Conservation (phyloP, 2,797 vertebrate genomes). For the Discoglossus pictus region DNA sequence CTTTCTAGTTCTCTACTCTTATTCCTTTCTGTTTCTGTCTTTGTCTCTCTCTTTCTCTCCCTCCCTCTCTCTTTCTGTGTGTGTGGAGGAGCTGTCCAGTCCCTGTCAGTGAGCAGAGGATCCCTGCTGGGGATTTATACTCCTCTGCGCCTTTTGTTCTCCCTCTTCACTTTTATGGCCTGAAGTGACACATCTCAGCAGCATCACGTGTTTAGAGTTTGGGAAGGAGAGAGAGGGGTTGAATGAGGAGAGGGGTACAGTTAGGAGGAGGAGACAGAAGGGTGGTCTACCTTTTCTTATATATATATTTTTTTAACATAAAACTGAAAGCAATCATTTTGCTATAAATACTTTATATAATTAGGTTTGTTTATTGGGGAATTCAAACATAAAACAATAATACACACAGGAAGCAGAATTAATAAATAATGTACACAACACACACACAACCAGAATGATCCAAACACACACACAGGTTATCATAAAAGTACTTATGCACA, state of each 20-base stretch:
- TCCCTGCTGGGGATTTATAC: slow-evolving; percentile 51
- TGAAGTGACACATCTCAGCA: slow-evolving; percentile 57
- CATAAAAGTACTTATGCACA: too few relatives aligned
- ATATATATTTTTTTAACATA: too few relatives aligned
- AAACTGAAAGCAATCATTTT: too few relatives aligned
- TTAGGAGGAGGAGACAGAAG: background rate
- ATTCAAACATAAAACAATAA: too few relatives aligned
- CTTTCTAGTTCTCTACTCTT: slow-evolving; percentile 50
- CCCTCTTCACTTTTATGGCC: slow-evolving; percentile 54
- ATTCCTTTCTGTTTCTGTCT: slow-evolving; percentile 38
- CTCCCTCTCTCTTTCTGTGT: slow-evolving; percentile 10
- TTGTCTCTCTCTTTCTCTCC: slow-evolving; percentile 24
- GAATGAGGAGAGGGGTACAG: slow-evolving; percentile 35
- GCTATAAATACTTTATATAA: too few relatives aligned
- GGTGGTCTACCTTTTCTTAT: background rate
- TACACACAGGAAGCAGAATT: too few relatives aligned
- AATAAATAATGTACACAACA: too few relatives aligned
- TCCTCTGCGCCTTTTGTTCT: slow-evolving; percentile 63
- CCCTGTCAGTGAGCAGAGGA: slow-evolving; percentile 44
- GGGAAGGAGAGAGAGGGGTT: slow-evolving; percentile 27
- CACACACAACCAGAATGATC: too few relatives aligned
- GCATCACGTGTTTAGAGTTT: slow-evolving; percentile 55
- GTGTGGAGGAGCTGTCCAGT: slow-evolving; percentile 46
- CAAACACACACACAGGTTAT: too few relatives aligned
- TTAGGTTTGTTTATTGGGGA: too few relatives aligned